These are phyloP conservation scores for Myotis lucifugus DNA, from an alignment of 2,113 vertebrate species.

Conservation along the genomic window DNA sequence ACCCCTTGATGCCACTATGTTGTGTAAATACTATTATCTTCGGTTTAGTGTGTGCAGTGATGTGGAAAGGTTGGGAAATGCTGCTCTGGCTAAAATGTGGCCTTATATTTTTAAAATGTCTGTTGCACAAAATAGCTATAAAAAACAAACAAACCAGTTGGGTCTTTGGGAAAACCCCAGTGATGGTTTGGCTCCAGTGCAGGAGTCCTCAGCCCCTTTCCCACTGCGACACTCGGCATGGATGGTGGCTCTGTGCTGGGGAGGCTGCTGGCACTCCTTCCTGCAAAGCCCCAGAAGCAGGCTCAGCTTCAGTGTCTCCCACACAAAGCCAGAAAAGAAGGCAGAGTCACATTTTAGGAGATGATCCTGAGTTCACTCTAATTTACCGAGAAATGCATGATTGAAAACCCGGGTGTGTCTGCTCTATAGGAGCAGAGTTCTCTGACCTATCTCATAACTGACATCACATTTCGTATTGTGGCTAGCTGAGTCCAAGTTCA, in stretches of 20 bases:
- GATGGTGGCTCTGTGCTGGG: accelerated
- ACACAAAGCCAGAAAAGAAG: not conserved
- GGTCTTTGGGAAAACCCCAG: not conserved
- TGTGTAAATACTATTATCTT: constrained; percentile 1
- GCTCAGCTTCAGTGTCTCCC: not conserved
- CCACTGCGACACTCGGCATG: not conserved
- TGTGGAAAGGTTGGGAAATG: constrained; percentile 24
- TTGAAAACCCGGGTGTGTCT: not conserved
- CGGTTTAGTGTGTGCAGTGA: not conserved
- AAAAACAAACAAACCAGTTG: not conserved
- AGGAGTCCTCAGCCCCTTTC: not conserved
- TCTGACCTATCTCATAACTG: not conserved
- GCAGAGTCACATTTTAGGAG: not conserved
- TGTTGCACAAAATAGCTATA: not conserved
- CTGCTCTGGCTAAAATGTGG: not conserved
- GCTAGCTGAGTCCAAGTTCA: not conserved
- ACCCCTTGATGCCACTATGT: not conserved
- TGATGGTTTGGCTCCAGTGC: not conserved
- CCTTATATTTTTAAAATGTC: not conserved
- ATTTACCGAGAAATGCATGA: not conserved
- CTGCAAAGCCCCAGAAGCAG: not conserved
- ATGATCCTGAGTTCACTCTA: not conserved
- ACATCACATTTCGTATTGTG: not conserved
- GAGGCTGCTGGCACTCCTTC: not conserved
- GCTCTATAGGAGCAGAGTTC: not conserved